A percentile compares a stretch with the other conserved stretches of the same genome.
Evolutionary conservation across 2,888 invertebrate species (phyloP).

Genomic region (Dorcus hopei): DNA sequence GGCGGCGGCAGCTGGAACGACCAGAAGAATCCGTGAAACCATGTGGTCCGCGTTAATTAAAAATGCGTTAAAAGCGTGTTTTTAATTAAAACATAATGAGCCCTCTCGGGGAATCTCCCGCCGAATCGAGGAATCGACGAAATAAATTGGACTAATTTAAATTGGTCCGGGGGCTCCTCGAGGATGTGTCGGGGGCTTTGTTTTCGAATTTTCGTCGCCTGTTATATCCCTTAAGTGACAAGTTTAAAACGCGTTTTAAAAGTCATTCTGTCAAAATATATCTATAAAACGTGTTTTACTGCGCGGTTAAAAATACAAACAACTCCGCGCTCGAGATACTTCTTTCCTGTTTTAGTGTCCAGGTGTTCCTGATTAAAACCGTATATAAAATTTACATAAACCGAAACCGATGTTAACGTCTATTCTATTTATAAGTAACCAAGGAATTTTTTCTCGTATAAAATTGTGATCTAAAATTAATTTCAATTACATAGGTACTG

Average conservation of each 20-base stretch:
- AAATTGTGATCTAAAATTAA: too few species aligned
- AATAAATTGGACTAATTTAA: conserved; percentile 27
- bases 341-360: conserved; percentile 19
- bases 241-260: conserved; percentile 13
- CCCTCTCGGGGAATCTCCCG: conserved; percentile 23
- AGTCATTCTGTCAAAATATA: conserved; percentile 16
- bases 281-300: conserved; percentile 11
- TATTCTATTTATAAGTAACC: too few species aligned
- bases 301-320: conserved; percentile 17
- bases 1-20: conserved; percentile 6
- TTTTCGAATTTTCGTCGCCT: conserved; percentile 15
- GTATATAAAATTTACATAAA: conserved; percentile 25
- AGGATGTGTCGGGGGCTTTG: conserved; percentile 20
- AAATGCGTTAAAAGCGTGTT: conserved; percentile 32
- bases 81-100: conserved; percentile 35
- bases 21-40: conserved; percentile 18
- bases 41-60: conserved; percentile 36
- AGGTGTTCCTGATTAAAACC: conserved; percentile 29
- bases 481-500: too few species aligned
- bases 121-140: conserved; percentile 22
- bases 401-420: background rate
- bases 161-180: conserved; percentile 11
- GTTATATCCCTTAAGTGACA: conserved; percentile 10
- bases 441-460: too few species aligned
- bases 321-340: conserved; percentile 6